phyloP scores from a whole-genome alignment of 2,113 vertebrate genomes.

The Sigmodon hispidus region DNA sequence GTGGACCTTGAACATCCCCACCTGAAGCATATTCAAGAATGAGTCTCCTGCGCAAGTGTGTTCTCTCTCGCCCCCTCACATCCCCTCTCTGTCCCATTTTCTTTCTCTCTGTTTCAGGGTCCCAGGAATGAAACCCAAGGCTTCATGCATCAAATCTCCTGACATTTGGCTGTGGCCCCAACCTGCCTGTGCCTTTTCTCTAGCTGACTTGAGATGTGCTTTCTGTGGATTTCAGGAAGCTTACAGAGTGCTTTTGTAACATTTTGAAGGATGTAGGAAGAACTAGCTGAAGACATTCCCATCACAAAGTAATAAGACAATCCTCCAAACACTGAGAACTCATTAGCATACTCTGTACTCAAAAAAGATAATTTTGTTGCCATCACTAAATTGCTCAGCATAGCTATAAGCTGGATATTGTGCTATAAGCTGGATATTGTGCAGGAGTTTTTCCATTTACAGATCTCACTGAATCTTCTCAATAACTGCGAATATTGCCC shows the following conservation, averaged over 20 bases:
- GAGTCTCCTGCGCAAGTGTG: not conserved
- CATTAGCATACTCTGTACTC: not conserved
- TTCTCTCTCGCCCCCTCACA: not conserved
- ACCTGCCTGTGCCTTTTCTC: not conserved
- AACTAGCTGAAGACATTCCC: not conserved
- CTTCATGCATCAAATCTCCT: too few relatives aligned
- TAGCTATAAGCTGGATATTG: not conserved
- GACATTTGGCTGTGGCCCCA: not conserved
- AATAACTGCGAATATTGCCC: not conserved
- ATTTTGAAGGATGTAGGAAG: not conserved
- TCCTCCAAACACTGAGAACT: not conserved
- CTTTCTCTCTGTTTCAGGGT: not conserved
- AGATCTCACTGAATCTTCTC: not conserved
- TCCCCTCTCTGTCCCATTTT: not conserved
- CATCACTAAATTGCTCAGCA: not conserved
- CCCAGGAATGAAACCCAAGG: not conserved
- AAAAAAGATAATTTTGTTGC: not conserved
- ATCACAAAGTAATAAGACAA: not conserved
- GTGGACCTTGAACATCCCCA: slow-evolving; percentile 99
- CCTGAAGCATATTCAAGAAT: slow-evolving; percentile 84
- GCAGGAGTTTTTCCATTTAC: not conserved
- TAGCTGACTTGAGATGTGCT: not conserved
- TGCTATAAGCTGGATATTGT: not conserved
- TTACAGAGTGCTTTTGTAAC: not conserved
- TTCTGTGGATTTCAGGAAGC: not conserved